Base-by-base conservation (phyloP, 53 echinoderm and acorn worm species). In the Pentamera pediparva region DNA sequence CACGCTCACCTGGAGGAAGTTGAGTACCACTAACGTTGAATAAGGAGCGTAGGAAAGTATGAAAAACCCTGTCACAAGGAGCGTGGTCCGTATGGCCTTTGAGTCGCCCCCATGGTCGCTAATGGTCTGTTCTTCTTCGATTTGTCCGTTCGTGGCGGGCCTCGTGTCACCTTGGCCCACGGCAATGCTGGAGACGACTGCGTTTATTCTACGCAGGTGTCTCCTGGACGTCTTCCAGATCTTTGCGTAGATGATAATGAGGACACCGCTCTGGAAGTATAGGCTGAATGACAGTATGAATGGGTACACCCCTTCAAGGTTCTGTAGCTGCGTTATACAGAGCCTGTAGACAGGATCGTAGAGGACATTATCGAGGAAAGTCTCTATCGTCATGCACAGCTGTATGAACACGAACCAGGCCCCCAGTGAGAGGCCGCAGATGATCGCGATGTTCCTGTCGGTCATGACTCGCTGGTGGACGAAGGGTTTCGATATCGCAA, bases 401-500 rank as follows among this genome's bases (percentile, higher is more conserved):
- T 53, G 52, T 1, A 54, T 72, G 55, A 72, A 54, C 18, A 72
- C 36, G 18, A 72, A 53, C 73, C 73, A 72, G 20, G 26, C 4
- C 12, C 21, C 19, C 21, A 53, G 55, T 7, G 54, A 13, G 0
- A 18, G 34, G 20, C 32, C 73, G n/a, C 52, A 72, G 0, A 54
- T 32, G 20, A 72, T 3, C 4, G 10, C 32, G n/a, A 72, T 37
- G 22, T 32, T 53, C 10, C 36, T 30, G 34, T 72, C 38, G 22
- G 10, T 72, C 73, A 53, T 53, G 55, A 35, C 51, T 35, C 55
- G 73, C 4, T 53, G 52, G 12, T 72, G 73, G 4, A 72, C 2
- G 33, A 72, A 72, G 5, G 73, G 73, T 24, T 72, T 72, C 7
- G 73, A 52, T 33, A 72, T 47, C 4, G 73, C 73, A 21, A 72